phyloP scores from a whole-genome alignment of 2,888 invertebrate genomes.

The Pyrochroa serraticornis region DNA sequence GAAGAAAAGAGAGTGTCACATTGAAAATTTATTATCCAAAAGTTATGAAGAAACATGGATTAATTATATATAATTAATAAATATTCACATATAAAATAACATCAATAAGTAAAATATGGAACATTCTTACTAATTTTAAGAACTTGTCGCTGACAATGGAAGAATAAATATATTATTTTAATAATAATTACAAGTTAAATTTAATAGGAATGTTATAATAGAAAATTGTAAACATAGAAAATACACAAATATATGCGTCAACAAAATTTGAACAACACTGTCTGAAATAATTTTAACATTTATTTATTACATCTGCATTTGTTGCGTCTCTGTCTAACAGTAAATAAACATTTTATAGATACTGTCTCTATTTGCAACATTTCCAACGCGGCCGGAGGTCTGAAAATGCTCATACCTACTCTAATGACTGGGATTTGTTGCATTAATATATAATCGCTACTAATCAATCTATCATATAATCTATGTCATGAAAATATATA shows the following conservation, averaged over 20 bases:
- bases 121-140: slow-evolving; percentile 30
- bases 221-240: slow-evolving; percentile 46
- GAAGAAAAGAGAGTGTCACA: slow-evolving; percentile 24
- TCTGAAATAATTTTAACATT: slow-evolving; percentile 22
- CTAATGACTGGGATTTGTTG: slow-evolving; percentile 29
- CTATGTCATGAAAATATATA: slow-evolving; percentile 41
- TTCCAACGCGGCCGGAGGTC: slow-evolving; percentile 16
- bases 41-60: slow-evolving; percentile 43
- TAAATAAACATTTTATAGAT: slow-evolving; percentile 21
- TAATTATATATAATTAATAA: slow-evolving; percentile 45
- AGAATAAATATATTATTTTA: slow-evolving; percentile 37
- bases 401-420: slow-evolving; percentile 24
- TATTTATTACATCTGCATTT: slow-evolving; percentile 11
- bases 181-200: slow-evolving; percentile 44
- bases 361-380: slow-evolving; percentile 18
- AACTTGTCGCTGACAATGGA: slow-evolving; percentile 43
- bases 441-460: slow-evolving; percentile 16
- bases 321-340: slow-evolving; percentile 29
- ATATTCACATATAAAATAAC: slow-evolving; percentile 51
- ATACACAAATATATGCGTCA: slow-evolving; percentile 37
- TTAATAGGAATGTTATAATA: slow-evolving; percentile 50
- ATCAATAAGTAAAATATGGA: slow-evolving; percentile 48
- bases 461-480: slow-evolving; percentile 28
- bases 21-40: slow-evolving; percentile 43
- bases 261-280: slow-evolving; percentile 16